Base-by-base conservation (phyloP, 2,888 invertebrate species). In the Diachrysia chrysitis region DNA sequence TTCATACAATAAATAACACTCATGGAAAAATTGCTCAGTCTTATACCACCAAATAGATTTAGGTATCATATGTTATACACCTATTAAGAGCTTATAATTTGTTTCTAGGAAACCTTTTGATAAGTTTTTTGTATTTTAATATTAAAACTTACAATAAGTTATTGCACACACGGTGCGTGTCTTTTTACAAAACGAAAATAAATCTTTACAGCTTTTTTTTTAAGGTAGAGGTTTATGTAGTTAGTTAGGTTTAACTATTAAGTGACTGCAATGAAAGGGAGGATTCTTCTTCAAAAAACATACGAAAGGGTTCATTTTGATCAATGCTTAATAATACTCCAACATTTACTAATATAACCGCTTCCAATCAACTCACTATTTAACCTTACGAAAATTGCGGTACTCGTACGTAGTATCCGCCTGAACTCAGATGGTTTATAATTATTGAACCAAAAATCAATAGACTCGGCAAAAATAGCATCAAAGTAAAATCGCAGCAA, bases 401-500 rank as follows among this genome's bases (percentile, higher is more conserved):
- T 42, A 42, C n/a, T 3, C 42, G 42, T n/a, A 16, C n/a, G n/a
- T 6, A 42, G 42, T n/a, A 42, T 42, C 21, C 9, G 35, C 7
- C 29, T 12, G 23, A 29, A 14, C 51, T 2, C 48, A 46, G 46
- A 58, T 29, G 32, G 25, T 25, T 54, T 59, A 58, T 63, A 63
- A 63, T 62, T 58, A 65, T 54, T 37, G 37, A 35, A 60, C 63
- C 68, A 80, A 79, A 78, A 77, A 83, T 83, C 76, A 66, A 79
- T 81, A 67, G 9, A 12, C 56, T 29, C 29, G n/a, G 10, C 69
- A 72, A 81, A 85, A 85, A 86, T 82, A 83, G 83, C 79, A 85
- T 82, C 81, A 77, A 81, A 81, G 78, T 84, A 79, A 87, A 89
- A 89, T 85, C 78, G 79, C 79, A 85, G 82, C 85, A 69, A 68